These are phyloP conservation scores for Macroramphosus scolopax DNA, from an alignment of 2,797 vertebrate genomes.

Conservation along the genomic window DNA sequence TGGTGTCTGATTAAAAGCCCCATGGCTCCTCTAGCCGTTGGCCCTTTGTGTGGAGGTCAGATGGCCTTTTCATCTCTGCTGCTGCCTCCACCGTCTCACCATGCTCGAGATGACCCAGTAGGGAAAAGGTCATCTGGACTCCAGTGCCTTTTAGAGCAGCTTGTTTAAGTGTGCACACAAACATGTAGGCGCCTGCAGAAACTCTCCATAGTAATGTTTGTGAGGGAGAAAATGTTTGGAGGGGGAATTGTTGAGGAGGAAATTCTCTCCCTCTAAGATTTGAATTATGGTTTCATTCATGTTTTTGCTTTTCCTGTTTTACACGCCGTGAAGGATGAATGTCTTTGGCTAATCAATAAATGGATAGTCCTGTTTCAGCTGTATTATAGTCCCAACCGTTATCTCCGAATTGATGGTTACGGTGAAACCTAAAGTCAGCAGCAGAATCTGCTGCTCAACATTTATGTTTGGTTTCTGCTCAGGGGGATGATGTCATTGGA, in stretches of 20 bases:
- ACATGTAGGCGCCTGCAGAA: too few relatives aligned
- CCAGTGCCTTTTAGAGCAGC: conserved; percentile 26
- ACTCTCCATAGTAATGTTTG: too few relatives aligned
- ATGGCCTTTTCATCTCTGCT: conserved; percentile 67
- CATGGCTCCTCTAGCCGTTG: conserved; percentile 45
- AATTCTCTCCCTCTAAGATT: too few relatives aligned
- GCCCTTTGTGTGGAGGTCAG: conserved; percentile 67
- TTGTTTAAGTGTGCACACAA: too few relatives aligned
- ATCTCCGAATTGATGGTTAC: too few relatives aligned
- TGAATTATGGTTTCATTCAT: conserved; percentile 11
- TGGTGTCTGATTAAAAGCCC: conserved; percentile 48
- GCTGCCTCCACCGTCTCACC: conserved; percentile 51
- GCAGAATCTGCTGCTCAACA: conserved; percentile 43
- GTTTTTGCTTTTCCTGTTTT: conserved; percentile 2
- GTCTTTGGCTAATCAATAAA: too few relatives aligned
- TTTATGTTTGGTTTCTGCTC: conserved; percentile 63
- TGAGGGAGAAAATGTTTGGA: conserved; percentile 6
- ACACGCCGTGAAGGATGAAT: too few relatives aligned
- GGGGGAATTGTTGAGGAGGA: conserved; percentile 3
- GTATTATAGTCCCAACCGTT: too few relatives aligned
- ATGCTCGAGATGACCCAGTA: conserved; percentile 53
- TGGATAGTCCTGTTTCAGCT: too few relatives aligned
- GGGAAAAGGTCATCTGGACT: conserved; percentile 58
- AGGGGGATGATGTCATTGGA: conserved; percentile 72
- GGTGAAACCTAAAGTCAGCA: not conserved